Conservation (phyloP, 2,888 invertebrate species). For the Fragum whitleyi region DNA sequence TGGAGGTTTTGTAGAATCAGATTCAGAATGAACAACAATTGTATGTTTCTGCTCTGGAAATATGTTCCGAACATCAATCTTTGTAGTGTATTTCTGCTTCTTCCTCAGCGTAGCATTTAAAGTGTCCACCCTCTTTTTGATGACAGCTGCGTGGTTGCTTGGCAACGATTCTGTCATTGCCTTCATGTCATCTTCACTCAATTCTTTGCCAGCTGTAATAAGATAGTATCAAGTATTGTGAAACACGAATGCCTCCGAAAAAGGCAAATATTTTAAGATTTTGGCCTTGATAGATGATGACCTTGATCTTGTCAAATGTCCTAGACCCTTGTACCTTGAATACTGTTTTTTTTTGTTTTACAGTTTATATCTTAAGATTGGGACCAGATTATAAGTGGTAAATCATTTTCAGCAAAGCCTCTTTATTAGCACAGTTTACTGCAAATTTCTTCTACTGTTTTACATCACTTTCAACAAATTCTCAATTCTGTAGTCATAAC, state of each 20-base stretch:
- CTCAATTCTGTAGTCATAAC: too few relatives aligned
- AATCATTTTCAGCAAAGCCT: too few relatives aligned
- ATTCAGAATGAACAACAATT: constrained; percentile 9
- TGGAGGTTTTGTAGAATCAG: background rate
- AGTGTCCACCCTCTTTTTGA: constrained; percentile 90
- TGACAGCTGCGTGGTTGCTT: constrained; percentile 90
- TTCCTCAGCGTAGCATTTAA: constrained; percentile 91
- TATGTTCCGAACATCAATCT: constrained; percentile 78
- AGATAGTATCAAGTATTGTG: too few relatives aligned
- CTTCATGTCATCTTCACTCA: constrained; percentile 80
- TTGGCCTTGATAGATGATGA: too few relatives aligned
- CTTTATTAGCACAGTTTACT: too few relatives aligned
- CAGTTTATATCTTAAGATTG: too few relatives aligned
- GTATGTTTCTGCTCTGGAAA: constrained; percentile 66
- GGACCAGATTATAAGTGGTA: too few relatives aligned
- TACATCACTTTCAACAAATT: too few relatives aligned
- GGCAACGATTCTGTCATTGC: constrained; percentile 87
- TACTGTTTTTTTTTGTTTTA: too few relatives aligned
- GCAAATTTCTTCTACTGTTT: too few relatives aligned
- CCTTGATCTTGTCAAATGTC: too few relatives aligned
- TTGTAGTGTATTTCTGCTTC: constrained; percentile 84
- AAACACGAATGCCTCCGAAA: background rate
- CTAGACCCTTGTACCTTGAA: too few relatives aligned
- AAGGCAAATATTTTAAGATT: background rate
- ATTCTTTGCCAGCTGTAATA: constrained; percentile 78